These are phyloP conservation scores for Pogonomyrmex californicus DNA, from an alignment of 1,140 invertebrate genomes.

Conservation along the genomic window DNA sequence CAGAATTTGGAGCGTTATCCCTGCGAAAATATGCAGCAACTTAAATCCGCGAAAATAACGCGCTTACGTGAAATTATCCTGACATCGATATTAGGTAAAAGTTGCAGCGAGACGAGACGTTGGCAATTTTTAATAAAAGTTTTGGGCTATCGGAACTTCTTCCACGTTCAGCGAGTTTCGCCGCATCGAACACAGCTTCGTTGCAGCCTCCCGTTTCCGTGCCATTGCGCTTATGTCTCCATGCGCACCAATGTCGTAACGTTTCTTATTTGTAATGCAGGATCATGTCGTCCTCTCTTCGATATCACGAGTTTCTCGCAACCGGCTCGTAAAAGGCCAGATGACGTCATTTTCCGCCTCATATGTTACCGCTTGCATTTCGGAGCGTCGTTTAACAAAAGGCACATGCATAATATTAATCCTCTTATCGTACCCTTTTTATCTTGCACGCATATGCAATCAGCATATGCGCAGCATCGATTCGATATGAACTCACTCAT, in stretches of 20 bases:
- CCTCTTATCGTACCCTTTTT: background rate
- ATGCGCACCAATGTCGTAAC: slow-evolving; percentile 52
- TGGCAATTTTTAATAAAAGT: slow-evolving; percentile 55
- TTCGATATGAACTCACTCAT: background rate
- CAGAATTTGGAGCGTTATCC: background rate
- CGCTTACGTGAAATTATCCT: background rate
- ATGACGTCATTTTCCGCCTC: slow-evolving; percentile 56
- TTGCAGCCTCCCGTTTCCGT: slow-evolving; percentile 46
- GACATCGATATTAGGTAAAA: slow-evolving; percentile 22
- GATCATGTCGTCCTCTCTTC: slow-evolving; percentile 35
- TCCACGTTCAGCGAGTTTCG: slow-evolving; percentile 26
- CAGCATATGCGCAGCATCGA: background rate
- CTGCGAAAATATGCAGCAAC: background rate
- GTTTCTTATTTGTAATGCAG: slow-evolving; percentile 60
- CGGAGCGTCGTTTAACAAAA: slow-evolving; percentile 41
- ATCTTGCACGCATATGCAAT: background rate
- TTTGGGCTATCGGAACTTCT: slow-evolving; percentile 5
- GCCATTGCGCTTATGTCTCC: slow-evolving; percentile 50
- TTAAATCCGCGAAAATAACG: background rate
- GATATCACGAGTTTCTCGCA: slow-evolving; percentile 54
- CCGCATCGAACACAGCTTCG: background rate
- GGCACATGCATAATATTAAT: slow-evolving; percentile 50
- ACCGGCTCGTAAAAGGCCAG: slow-evolving; percentile 35
- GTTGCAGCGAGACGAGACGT: background rate
- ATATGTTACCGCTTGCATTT: slow-evolving; percentile 43